Conservation (phyloP, 2,888 invertebrate genomes). For the Steinernema carpocapsae region DNA sequence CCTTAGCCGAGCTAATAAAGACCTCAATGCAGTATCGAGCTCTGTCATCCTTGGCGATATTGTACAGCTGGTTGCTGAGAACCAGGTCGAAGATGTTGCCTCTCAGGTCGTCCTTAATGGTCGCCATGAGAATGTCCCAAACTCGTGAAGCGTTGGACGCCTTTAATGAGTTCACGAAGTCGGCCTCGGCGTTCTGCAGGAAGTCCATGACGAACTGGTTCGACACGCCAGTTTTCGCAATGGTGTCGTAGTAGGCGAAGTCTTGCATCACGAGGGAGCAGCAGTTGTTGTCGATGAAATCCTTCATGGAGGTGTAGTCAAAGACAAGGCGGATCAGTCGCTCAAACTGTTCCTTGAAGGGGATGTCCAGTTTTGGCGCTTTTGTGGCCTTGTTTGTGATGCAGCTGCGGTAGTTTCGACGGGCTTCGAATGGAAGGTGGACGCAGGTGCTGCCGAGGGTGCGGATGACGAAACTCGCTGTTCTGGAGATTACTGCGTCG, state of each 20-base stretch:
- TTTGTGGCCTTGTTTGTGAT: not conserved
- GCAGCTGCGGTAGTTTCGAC: constrained; percentile 5
- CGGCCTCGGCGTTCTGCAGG: constrained; percentile 3
- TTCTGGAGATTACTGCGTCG: not conserved
- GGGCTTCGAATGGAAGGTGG: not conserved
- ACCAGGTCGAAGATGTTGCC: constrained; percentile 12
- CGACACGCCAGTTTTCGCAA: not conserved
- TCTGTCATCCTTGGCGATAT: constrained; percentile 17
- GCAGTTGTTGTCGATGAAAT: constrained; percentile 18
- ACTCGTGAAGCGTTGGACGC: not conserved
- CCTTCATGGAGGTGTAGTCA: constrained; percentile 8
- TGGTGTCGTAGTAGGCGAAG: constrained; percentile 5
- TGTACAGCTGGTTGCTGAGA: constrained; percentile 7
- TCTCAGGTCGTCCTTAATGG: constrained; percentile 9
- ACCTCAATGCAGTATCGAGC: constrained; percentile 9
- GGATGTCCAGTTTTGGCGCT: not conserved
- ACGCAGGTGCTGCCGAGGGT: constrained; percentile 1
- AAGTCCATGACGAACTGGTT: constrained; percentile 24
- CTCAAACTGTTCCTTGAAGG: not conserved
- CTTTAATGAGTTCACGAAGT: not conserved
- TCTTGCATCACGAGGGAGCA: constrained; percentile 6
- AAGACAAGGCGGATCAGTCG: not conserved
- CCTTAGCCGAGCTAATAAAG: constrained; percentile 10
- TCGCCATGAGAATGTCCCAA: constrained; percentile 1
- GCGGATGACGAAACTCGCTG: constrained; percentile 16